phyloP scores from a whole-genome alignment of 2,113 vertebrate genomes.

The Brachyistius frenatus region DNA sequence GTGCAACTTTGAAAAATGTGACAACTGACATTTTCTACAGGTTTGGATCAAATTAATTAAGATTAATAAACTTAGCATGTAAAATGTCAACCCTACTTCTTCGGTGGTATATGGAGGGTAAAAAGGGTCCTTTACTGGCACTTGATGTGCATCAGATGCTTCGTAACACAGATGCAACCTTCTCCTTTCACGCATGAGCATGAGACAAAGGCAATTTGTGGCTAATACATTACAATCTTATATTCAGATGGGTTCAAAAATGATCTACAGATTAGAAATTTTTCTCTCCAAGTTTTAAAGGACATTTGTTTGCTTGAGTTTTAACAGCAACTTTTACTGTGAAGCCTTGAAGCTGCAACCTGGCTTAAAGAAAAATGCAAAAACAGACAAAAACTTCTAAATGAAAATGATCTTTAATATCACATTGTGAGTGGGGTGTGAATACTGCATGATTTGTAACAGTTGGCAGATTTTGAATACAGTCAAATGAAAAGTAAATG shows the following conservation, averaged over 20 bases:
- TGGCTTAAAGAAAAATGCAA: conserved; percentile 28
- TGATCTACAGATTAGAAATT: not conserved
- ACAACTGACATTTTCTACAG: conserved; percentile 10
- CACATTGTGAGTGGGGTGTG: conserved; percentile 27
- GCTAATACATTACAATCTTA: not conserved
- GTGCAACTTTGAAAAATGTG: not conserved
- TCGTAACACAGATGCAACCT: not conserved
- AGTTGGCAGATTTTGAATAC: conserved; percentile 26
- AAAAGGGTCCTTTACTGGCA: not conserved
- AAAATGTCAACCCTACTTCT: conserved; percentile 14
- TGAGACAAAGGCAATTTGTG: conserved; percentile 4
- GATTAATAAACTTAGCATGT: not conserved
- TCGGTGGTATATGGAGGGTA: not conserved
- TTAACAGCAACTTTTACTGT: not conserved
- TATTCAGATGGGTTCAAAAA: too few species aligned
- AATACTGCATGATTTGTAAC: conserved; percentile 67
- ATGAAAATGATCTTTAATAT: conserved; percentile 51
- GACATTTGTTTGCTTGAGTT: not conserved
- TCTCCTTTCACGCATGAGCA: not conserved
- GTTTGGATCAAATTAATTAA: not conserved
- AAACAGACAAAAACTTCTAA: conserved; percentile 27
- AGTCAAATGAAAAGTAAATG: conserved; percentile 46
- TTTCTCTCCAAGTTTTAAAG: not conserved
- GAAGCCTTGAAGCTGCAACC: conserved; percentile 1
- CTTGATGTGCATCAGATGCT: not conserved